Base-by-base conservation (phyloP, 2,113 vertebrate genomes). In the Spilogale gracilis region DNA sequence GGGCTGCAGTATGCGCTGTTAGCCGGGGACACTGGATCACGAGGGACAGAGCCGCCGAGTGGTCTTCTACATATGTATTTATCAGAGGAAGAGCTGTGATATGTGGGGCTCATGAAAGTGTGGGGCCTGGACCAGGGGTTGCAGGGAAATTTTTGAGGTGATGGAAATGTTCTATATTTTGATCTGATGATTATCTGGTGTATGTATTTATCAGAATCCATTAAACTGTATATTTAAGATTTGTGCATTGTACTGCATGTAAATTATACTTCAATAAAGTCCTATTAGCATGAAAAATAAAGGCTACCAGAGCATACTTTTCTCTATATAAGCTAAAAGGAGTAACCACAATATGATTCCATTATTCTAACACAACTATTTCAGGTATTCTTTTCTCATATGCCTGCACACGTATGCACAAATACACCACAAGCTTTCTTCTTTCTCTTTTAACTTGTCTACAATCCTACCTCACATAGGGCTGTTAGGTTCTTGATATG, bases 181-280 rank as follows among this genome's bases (percentile, higher is more conserved):
- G 23, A 89, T 58, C n/a, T 63, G 6, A 7, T 48, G 14, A 12
- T 69, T 86, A 2, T 2, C 43, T 92, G 18, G 1, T 91, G 65
- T 94, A 86, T 61, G 10, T n/a, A 10, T 54, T 83, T 94, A 81
- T 89, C 43, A 89, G 21, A 76, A 85, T 88, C 84, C 79, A 91
- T 48, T 18, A 60, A 90, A 54, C 14, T 94, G 6, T 88, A 38
- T 3, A 9, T 20, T 85, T 65, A 84, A 63, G 32, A 80, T 74
- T n/a, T 90, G 69, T 60, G 9, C 18, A 84, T 63, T 96, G 10
- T 48, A 73, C 30, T 48, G 10, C 58, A 61, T 96, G 25, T 83
- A 95, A 84, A 89, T 94, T 92, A 63, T 82, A 20, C 21, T 87
- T 93, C 38, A 97, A 81, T 96, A 96, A 96, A 96, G 21, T 92